Evolutionary conservation across 2,797 vertebrate species (phyloP), one percentile per base, ranked within the genome.

Genomic region (Poecile montanus): DNA sequence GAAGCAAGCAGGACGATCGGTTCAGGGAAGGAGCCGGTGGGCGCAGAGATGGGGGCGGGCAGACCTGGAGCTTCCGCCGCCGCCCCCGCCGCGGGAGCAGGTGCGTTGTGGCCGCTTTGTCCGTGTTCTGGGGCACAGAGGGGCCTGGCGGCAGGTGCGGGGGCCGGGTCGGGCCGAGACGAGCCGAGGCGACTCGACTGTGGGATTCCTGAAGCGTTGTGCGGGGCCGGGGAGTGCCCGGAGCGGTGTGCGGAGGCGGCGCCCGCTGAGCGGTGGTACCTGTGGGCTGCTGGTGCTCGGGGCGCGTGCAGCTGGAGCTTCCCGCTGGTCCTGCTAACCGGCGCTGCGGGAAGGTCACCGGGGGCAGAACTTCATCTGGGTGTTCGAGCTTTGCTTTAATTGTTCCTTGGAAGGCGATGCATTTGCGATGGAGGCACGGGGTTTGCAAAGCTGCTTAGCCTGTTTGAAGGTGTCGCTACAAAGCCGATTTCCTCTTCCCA

Each of bases 271-370:
- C 47, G 16, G 4, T 4, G 68, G 12, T 71, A 40, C 57, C 79
- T 58, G 30, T 6, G 51, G n/a, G 66, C 38, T 72, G 58, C 53
- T 16, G 45, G 21, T 11, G 51, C 6, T 72, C 4, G 58, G 10
- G 38, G 21, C 11, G n/a, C 38, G 36, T 11, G n/a, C 44, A 5
- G 27, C 32, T 13, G 71, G 23, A 70, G 79, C 65, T 77, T 23
- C 50, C 42, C 57, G 8, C 51, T 11, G 25, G 5, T 34, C 25
- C 58, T 47, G 51, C n/a, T 1, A 7, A 14, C 38, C 38, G 51
- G 30, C n/a, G n/a, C 47, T 54, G 44, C 48, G 61, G 71, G 86
- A 96, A 95, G 97, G 97, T 97, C 95, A 91, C 73, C 13, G 75
- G 62, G 74, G 87, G 78, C 94, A 86, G 77, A 63, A 53, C 91